A percentile compares a stretch with the other conserved stretches of the same genome.
Evolutionary conservation across 2,888 invertebrate genomes (phyloP).

Genomic region (Disparrhopalites patrizii): DNA sequence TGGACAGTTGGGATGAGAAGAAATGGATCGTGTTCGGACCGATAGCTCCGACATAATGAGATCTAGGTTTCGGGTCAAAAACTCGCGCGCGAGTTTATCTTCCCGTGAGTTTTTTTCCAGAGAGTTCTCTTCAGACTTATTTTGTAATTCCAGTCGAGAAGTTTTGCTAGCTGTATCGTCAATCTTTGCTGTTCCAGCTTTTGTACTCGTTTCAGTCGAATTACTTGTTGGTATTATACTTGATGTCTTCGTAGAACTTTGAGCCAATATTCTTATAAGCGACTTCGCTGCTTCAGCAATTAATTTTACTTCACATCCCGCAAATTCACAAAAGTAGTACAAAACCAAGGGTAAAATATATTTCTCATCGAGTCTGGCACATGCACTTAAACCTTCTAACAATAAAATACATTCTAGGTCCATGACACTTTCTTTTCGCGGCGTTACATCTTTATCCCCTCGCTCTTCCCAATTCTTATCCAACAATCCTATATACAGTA

Average conservation of each 20-base stretch:
- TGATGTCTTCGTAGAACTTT: no score
- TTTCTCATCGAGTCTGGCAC: constrained; percentile 25
- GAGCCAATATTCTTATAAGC: no score
- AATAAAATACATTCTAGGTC: constrained; percentile 30
- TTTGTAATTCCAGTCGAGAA: no score
- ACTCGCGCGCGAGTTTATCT: neutral
- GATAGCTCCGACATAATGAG: constrained; percentile 41
- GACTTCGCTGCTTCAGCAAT: neutral
- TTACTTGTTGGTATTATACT: no score
- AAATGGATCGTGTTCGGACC: constrained; percentile 34
- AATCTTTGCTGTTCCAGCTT: neutral
- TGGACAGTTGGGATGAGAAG: constrained; percentile 38
- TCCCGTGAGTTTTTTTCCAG: no score
- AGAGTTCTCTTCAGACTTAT: no score
- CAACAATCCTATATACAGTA: no score
- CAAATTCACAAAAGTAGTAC: constrained; percentile 39
- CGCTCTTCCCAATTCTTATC: neutral
- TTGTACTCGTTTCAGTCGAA: neutral
- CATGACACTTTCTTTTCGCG: neutral
- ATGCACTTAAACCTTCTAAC: constrained; percentile 36
- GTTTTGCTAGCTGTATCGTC: no score
- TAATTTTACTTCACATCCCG: constrained; percentile 18
- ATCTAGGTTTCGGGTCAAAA: constrained; percentile 34
- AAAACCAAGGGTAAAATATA: constrained; percentile 35
- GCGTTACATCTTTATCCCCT: constrained; percentile 29